Conservation (phyloP, 2,888 invertebrate species). For the Craniophora ligustri region DNA sequence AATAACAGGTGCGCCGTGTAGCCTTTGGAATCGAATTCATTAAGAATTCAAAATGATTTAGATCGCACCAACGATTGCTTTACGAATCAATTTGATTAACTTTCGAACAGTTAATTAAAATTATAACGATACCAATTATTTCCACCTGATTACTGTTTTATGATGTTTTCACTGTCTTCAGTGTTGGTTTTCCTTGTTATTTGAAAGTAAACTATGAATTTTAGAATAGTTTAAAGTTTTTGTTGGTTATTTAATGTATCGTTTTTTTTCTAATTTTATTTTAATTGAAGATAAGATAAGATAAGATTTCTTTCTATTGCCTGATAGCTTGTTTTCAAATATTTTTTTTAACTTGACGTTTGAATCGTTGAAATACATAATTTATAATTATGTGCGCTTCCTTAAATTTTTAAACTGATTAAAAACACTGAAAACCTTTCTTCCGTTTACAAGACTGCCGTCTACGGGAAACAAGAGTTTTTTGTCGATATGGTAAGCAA, state of each 20-base stretch:
- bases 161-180: neutral
- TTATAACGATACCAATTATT: neutral
- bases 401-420: too few species aligned
- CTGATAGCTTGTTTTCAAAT: too few species aligned
- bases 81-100: slow-evolving; percentile 35
- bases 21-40: slow-evolving; percentile 60
- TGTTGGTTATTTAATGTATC: neutral
- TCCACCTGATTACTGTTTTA: neutral
- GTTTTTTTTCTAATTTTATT: neutral
- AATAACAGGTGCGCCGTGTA: slow-evolving; percentile 66
- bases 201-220: too few species aligned
- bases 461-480: too few species aligned
- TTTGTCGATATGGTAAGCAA: slow-evolving; percentile 35
- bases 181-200: neutral
- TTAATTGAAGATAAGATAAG: too few species aligned
- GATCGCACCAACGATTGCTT: slow-evolving; percentile 35
- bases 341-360: too few species aligned
- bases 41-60: slow-evolving; percentile 58
- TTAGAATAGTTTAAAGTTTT: neutral
- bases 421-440: too few species aligned
- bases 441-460: too few species aligned
- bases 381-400: too few species aligned
- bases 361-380: too few species aligned
- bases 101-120: slow-evolving; percentile 23
- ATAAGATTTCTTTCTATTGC: too few species aligned